Conservation (phyloP, 2,113 vertebrate species). For the Oxyura jamaicensis region DNA sequence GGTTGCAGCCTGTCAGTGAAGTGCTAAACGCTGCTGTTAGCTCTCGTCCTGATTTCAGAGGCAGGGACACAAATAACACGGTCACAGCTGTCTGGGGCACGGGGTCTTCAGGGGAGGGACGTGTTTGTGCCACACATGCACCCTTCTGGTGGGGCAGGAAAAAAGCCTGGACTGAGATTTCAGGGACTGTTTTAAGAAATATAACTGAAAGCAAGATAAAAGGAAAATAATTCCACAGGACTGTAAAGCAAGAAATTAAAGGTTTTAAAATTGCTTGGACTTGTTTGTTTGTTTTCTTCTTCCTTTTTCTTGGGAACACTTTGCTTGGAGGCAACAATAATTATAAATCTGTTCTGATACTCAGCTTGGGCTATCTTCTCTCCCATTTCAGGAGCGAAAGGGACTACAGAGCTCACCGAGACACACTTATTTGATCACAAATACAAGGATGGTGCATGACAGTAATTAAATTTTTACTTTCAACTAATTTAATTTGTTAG, state of each 20-base stretch:
- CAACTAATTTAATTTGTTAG: conserved; percentile 76
- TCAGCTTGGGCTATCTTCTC: conserved; percentile 13
- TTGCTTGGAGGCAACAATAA: conserved; percentile 6
- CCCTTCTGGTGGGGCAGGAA: neutral
- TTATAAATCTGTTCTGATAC: neutral
- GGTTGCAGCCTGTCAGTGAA: neutral
- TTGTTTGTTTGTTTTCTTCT: neutral
- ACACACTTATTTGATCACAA: conserved; percentile 38
- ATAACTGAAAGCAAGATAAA: neutral
- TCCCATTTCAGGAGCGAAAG: neutral
- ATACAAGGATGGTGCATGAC: conserved; percentile 44
- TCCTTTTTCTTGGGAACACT: fast-evolving
- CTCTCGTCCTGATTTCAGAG: neutral
- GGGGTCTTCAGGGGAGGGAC: fast-evolving
- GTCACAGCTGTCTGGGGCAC: neutral
- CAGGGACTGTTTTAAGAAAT: neutral
- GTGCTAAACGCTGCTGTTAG: neutral
- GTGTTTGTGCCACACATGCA: neutral
- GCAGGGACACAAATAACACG: neutral
- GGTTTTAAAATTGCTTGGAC: neutral
- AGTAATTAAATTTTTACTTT: conserved; percentile 76
- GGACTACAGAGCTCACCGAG: conserved; percentile 9
- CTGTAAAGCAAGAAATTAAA: neutral
- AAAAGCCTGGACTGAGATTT: neutral
- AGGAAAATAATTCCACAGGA: neutral